Conservation (phyloP, 2,113 vertebrate genomes). For the Stegostoma tigrinum region DNA sequence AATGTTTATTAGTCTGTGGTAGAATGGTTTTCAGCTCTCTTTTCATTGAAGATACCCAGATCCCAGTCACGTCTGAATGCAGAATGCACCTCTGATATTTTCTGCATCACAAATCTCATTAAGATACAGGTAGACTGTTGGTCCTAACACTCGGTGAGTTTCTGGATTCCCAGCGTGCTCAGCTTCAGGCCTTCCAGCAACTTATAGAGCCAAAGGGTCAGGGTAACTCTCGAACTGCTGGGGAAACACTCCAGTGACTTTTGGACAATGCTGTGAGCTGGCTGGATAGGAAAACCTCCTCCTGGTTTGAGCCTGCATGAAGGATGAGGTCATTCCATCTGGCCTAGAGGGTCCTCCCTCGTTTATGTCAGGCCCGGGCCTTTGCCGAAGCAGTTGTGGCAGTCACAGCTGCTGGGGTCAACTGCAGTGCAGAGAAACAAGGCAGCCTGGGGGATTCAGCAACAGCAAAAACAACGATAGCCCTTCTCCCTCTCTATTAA, state of each 20-base stretch:
- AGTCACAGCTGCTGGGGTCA: slow-evolving; percentile 25
- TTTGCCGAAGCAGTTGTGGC: neutral
- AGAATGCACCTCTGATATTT: neutral
- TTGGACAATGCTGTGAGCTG: neutral
- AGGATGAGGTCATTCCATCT: neutral
- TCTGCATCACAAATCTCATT: neutral
- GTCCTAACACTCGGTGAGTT: neutral
- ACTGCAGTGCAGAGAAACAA: slow-evolving; percentile 15
- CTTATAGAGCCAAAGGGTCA: neutral
- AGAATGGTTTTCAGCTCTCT: too few species aligned
- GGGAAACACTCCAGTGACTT: neutral
- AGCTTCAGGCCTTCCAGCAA: too few species aligned
- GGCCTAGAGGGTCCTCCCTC: neutral
- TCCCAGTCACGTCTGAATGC: too few species aligned
- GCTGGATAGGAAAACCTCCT: neutral
- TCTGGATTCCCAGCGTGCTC: neutral
- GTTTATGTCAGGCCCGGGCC: neutral
- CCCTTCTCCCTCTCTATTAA: neutral
- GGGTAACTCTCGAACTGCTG: neutral
- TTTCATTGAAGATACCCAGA: too few species aligned
- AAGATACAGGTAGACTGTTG: neutral
- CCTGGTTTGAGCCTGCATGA: neutral
- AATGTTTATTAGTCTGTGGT: too few species aligned
- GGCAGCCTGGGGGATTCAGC: neutral
- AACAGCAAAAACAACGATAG: neutral